Base-by-base conservation (phyloP, 2,113 vertebrate genomes). In the Chaetops frenatus region DNA sequence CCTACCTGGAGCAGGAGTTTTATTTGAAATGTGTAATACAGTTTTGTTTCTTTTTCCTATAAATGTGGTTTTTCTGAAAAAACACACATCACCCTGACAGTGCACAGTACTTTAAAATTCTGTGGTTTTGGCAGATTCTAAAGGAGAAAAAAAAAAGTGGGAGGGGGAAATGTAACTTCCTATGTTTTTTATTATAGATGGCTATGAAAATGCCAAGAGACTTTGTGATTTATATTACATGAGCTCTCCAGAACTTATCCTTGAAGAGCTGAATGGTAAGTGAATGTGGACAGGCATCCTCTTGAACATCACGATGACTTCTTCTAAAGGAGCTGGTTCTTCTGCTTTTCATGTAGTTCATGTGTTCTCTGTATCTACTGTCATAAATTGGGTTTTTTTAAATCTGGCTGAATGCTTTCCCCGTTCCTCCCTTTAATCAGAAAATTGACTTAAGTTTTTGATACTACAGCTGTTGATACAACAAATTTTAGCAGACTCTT, bases 181-280 rank as follows among this genome's bases (percentile, higher is more conserved):
- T 82, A 27, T 96, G 57, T 85, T 96, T 96, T 96, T 94, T 74
- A 45, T 85, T 96, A 33, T 66, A 99, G 99, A 99, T 97, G 99
- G 99, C 47, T 99, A 99, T 92, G 99, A 99, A 97, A 99, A 99
- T 92, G 99, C 99, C 44, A 98, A 98, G 90, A 98, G 97, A 54
- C 99, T 99, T 45, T 99, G 99, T 97, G 99, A 99, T 93, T 98
- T 99, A 14, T 99, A 99, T 98, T 99, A 99, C 94, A 98, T 99
- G 98, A 99, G 98, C 97, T 99, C 98, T 81, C 99, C 99, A 27
- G 99, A 99, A 95, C 97, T 99, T 86, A 78, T 98, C 47, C 98
- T 99, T 94, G 98, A 99, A 94, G 99, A 99, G 97, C 92, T 98
- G 86, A 99, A 99, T 40, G 98, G 99, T 99, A 98, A 98, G 97